These are phyloP conservation scores for Porites australiensis DNA, from an alignment of 64 coral and sea anemone species.

Conservation along the genomic window DNA sequence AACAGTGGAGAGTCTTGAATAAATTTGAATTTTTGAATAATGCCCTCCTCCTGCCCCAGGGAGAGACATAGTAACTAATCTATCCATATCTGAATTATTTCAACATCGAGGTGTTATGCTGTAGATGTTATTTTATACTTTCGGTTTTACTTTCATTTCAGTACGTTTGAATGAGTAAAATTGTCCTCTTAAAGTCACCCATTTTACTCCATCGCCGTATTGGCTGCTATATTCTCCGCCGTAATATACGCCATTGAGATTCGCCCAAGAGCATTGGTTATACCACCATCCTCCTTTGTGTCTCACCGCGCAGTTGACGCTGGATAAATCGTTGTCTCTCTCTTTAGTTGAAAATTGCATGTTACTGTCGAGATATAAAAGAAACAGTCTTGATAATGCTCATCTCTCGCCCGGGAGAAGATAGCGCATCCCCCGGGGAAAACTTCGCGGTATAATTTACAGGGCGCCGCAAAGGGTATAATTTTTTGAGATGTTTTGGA, in stretches of 20 bases:
- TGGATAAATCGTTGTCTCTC: background rate
- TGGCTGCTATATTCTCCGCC: background rate
- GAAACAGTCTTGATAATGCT: background rate
- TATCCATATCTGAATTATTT: too few relatives aligned
- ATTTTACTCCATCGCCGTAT: background rate
- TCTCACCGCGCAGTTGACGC: background rate
- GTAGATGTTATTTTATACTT: too few relatives aligned
- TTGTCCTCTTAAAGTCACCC: background rate
- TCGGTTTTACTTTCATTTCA: constrained; percentile 27
- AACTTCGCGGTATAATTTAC: too few relatives aligned
- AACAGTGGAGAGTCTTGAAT: too few relatives aligned
- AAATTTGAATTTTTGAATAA: too few relatives aligned
- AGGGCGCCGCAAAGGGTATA: too few relatives aligned
- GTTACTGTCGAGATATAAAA: background rate
- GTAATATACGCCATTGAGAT: background rate
- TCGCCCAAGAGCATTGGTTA: background rate
- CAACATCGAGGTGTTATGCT: too few relatives aligned
- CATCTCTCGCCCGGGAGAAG: too few relatives aligned
- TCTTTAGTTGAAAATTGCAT: constrained; percentile 36
- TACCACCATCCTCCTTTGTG: constrained; percentile 8
- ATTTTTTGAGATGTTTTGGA: too few relatives aligned
- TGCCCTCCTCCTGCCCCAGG: too few relatives aligned
- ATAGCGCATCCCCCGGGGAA: too few relatives aligned
- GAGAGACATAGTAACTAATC: too few relatives aligned
- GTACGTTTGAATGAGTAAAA: constrained; percentile 11